Base-by-base conservation (phyloP, 2,888 invertebrate species). In the Theretra japonica region DNA sequence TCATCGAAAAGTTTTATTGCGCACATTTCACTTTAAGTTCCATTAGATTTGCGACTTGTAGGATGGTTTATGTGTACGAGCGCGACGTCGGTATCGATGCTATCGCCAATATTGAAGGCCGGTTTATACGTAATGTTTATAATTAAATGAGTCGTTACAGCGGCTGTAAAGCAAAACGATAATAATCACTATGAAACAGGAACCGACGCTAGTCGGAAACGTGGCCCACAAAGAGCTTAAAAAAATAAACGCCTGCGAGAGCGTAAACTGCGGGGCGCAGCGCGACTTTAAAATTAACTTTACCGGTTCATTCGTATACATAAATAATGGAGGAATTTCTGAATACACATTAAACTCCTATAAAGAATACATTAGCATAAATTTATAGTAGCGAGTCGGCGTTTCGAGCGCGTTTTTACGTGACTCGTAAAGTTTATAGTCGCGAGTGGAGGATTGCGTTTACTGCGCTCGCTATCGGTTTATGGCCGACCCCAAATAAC, bases 341-440 rank as follows among this genome's bases (percentile, higher is more conserved):
- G 93, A 93, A 94, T 94, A 93, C 93, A 91, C 94, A 94, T 94
- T 94, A 94, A 94, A 94, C 92, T 94, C 92, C 94, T 93, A 94
- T 94, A 94, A 93, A 94, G 94, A 94, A 94, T 94, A 94, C 94
- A 94, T 94, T 94, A 94, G 93, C 94, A 94, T 94, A 93, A 94
- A 94, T 94, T 94, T 94, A 94, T 93, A 92, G 93, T 89, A 91
- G 94, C 91, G 87, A 92, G 91, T 92, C 91, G 92, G 90, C 91
- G 91, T 92, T 92, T 90, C 89, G 91, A 93, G 91, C 93, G 92
- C 92, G 94, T 94, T 94, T 94, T 94, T 94, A 94, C 94, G 94
- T 93, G 92, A 91, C 93, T 94, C 94, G 94, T 94, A 94, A 94
- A 94, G 90, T 94, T 94, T 94, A 94, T 92, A 91, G 93, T 90